A percentile compares a stretch with the other conserved stretches of the same genome.
These are phyloP conservation scores for Dolichopus griseipennis DNA, from an alignment of 2,888 invertebrate species.

Conservation along the genomic window DNA sequence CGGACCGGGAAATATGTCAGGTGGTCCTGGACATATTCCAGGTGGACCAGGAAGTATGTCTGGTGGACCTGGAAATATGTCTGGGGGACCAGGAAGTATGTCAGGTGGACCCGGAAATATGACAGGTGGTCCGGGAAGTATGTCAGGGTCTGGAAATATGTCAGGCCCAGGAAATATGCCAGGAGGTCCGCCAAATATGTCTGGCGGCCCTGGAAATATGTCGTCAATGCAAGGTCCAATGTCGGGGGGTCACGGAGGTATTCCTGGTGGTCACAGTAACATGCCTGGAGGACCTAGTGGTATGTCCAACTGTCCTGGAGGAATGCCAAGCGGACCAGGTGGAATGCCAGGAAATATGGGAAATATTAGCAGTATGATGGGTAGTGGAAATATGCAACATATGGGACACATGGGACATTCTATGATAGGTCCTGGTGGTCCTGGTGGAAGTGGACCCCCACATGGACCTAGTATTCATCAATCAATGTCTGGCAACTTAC, in stretches of 20 bases:
- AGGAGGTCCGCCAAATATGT: neutral
- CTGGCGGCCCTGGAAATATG: neutral
- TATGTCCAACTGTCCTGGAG: conserved; percentile 18
- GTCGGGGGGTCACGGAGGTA: neutral
- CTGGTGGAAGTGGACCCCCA: conserved; percentile 33
- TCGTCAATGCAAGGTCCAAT: neutral
- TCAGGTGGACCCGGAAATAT: neutral
- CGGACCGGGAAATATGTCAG: neutral
- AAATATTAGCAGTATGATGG: conserved; percentile 35
- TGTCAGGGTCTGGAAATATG: neutral
- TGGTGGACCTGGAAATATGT: neutral
- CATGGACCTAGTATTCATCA: conserved; percentile 29
- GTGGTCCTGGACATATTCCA: neutral
- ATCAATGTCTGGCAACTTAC: conserved; percentile 15
- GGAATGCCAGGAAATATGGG: conserved; percentile 22
- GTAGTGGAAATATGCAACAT: conserved; percentile 24
- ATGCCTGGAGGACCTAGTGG: neutral
- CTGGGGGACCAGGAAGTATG: neutral
- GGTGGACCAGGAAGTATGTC: neutral
- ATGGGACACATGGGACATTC: conserved; percentile 22
- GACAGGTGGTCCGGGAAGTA: neutral
- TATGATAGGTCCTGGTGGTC: conserved; percentile 41
- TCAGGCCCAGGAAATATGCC: neutral
- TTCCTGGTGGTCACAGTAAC: neutral
- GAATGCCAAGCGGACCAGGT: conserved; percentile 21